These are phyloP conservation scores for Melieria crassipennis DNA, from an alignment of 2,888 invertebrate genomes.

Conservation along the genomic window DNA sequence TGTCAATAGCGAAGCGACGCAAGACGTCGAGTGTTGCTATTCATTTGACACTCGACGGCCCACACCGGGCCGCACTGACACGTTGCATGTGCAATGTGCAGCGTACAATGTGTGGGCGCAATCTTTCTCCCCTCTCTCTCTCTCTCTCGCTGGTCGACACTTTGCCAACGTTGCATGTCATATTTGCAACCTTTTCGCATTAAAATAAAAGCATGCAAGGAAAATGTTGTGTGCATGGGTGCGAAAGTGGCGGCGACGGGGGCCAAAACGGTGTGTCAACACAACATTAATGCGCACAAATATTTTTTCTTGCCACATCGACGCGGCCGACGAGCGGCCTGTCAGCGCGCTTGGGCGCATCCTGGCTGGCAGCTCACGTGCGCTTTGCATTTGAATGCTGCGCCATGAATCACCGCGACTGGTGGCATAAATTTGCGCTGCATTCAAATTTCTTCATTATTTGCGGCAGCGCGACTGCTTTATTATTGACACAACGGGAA, in stretches of 20 bases:
- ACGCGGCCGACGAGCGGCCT: background rate
- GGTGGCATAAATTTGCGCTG: constrained; percentile 48
- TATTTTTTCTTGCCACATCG: constrained; percentile 13
- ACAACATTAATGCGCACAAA: constrained; percentile 21
- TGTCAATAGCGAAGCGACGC: too few relatives aligned
- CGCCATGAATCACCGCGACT: constrained; percentile 13
- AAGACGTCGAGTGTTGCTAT: too few relatives aligned
- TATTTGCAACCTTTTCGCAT: constrained; percentile 29
- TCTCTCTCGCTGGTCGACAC: background rate
- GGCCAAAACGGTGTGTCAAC: constrained; percentile 21
- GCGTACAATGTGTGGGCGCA: too few relatives aligned
- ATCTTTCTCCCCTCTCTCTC: too few relatives aligned
- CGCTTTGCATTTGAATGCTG: constrained; percentile 13
- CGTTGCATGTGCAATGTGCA: too few relatives aligned
- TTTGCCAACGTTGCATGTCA: constrained; percentile 27
- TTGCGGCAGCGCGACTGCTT: constrained; percentile 19
- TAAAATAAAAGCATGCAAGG: background rate
- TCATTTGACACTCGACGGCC: too few relatives aligned
- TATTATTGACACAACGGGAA: constrained; percentile 38
- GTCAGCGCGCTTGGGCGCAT: background rate
- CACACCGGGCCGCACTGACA: too few relatives aligned
- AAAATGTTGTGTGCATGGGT: background rate
- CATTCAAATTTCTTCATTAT: constrained; percentile 48
- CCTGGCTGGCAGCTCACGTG: background rate
- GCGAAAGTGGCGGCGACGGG: too few relatives aligned